These are phyloP conservation scores for Seira musarum DNA, from an alignment of 2,888 invertebrate genomes.

Conservation along the genomic window DNA sequence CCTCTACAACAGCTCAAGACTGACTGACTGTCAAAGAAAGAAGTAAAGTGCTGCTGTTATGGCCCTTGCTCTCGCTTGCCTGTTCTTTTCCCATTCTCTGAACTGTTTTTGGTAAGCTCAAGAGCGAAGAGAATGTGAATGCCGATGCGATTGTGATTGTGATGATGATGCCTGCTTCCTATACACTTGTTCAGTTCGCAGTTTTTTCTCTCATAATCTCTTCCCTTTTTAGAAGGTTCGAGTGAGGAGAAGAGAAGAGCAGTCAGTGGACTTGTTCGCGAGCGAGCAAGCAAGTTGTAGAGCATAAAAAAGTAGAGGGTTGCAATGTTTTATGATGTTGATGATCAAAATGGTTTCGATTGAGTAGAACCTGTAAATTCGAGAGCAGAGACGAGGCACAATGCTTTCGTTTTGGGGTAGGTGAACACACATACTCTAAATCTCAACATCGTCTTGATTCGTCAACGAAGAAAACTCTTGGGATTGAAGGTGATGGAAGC, in stretches of 20 bases:
- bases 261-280: slow-evolving; percentile 18
- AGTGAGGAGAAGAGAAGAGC: slow-evolving; percentile 14
- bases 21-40: slow-evolving; percentile 60
- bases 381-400: background rate
- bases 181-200: background rate
- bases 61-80: slow-evolving; percentile 43
- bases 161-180: background rate
- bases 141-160: too few relatives aligned
- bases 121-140: background rate
- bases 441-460: background rate
- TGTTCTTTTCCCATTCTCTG: slow-evolving; percentile 12
- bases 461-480: background rate
- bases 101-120: background rate
- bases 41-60: slow-evolving; percentile 31
- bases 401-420: background rate
- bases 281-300: background rate
- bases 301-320: slow-evolving; percentile 14
- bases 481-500: background rate
- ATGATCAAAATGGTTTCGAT: background rate
- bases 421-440: background rate
- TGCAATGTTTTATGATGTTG: slow-evolving; percentile 11
- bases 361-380: background rate
- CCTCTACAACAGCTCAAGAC: slow-evolving; percentile 51
- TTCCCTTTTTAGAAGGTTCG: background rate
- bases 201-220: slow-evolving; percentile 4